These are phyloP conservation scores for Tetheella fluctuosa DNA, from an alignment of 2,888 invertebrate species.

Conservation along the genomic window DNA sequence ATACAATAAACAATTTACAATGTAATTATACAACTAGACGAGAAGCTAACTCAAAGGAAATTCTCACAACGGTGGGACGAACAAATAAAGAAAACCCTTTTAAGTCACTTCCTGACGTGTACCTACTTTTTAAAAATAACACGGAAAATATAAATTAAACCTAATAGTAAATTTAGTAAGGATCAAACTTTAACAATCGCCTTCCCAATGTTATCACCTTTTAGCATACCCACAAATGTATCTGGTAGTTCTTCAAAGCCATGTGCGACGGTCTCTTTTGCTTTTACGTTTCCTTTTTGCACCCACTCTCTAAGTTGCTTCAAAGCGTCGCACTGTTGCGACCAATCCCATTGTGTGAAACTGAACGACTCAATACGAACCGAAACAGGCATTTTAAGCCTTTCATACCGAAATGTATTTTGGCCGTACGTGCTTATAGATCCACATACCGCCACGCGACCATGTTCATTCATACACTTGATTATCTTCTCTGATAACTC, in stretches of 20 bases:
- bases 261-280: constrained; percentile 49
- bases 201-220: constrained; percentile 48
- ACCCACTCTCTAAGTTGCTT: constrained; percentile 48
- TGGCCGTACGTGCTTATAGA: constrained; percentile 82
- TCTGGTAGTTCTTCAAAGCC: constrained; percentile 54
- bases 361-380: constrained; percentile 47
- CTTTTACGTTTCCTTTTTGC: constrained; percentile 45
- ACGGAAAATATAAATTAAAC: constrained; percentile 17
- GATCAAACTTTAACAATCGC: constrained; percentile 49
- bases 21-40: not conserved
- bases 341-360: constrained; percentile 52
- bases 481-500: constrained; percentile 81
- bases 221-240: constrained; percentile 43
- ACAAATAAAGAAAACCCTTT: constrained; percentile 22
- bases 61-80: constrained; percentile 18
- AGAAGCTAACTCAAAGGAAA: not conserved
- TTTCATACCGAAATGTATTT: constrained; percentile 18
- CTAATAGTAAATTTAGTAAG: constrained; percentile 25
- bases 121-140: not conserved
- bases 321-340: constrained; percentile 38
- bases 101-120: not conserved
- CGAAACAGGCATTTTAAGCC: constrained; percentile 25
- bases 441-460: constrained; percentile 85
- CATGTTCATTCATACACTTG: constrained; percentile 82
- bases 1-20: not conserved